Evolutionary conservation across 2,113 vertebrate genomes (phyloP).

Genomic region (Trogon melanurus): DNA sequence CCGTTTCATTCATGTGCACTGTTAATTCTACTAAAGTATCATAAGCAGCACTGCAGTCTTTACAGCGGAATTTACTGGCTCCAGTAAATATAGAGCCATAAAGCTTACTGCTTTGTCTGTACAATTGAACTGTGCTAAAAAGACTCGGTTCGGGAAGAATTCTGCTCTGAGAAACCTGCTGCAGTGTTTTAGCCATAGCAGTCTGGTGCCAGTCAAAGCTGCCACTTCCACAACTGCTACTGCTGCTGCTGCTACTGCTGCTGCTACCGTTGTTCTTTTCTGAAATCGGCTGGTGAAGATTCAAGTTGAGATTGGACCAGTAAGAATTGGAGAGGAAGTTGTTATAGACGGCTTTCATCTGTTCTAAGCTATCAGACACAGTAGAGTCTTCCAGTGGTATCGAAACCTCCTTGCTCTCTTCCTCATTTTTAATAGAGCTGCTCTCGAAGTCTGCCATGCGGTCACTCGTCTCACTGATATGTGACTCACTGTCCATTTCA

Average conservation of each 20-base stretch:
- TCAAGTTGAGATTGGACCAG: constrained; percentile 95
- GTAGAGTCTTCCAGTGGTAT: constrained; percentile 82
- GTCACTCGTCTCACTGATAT: constrained; percentile 96
- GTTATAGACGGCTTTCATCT: constrained; percentile 99
- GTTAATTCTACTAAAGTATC: constrained; percentile 97
- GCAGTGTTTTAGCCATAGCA: constrained; percentile 94
- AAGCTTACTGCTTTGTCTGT: constrained; percentile 96
- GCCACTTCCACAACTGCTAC: constrained; percentile 93
- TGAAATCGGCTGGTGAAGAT: constrained; percentile 85
- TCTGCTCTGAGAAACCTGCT: constrained; percentile 92
- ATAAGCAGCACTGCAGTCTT: constrained; percentile 97
- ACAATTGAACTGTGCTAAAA: constrained; percentile 98
- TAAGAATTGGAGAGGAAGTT: constrained; percentile 99
- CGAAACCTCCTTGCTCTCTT: constrained; percentile 88
- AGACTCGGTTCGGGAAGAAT: constrained; percentile 90
- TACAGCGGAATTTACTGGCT: constrained; percentile 98
- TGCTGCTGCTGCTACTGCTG: constrained; percentile 94
- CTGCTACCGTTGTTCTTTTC: constrained; percentile 91
- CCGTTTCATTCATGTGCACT: constrained; percentile 98
- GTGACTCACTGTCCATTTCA: constrained; percentile 97
- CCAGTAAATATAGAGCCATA: constrained; percentile 99
- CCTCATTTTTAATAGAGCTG: constrained; percentile 93
- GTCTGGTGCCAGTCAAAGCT: constrained; percentile 99
- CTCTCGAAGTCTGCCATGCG: constrained; percentile 96
- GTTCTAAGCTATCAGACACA: constrained; percentile 92